Base-by-base conservation (phyloP, 2,797 vertebrate species). In the Acipenser ruthenus region DNA sequence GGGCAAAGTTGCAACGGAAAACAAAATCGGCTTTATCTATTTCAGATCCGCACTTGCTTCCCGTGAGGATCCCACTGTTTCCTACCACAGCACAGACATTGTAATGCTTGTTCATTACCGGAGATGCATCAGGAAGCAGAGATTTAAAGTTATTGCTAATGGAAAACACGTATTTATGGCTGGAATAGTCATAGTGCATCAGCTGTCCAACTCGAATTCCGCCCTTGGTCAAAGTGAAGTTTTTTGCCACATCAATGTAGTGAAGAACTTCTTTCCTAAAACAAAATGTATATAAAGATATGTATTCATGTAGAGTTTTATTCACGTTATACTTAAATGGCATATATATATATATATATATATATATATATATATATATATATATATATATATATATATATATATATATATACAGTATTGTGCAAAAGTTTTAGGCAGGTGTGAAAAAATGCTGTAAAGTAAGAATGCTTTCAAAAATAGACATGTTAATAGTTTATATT, bases 101-200 rank as follows among this genome's bases (percentile, higher is more conserved):
- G 82, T 93, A 94, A 70, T 89, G 95, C 76, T 91, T 93, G 85
- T 93, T 91, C 72, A 91, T 73, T 79, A 97, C 84, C 0, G 94
- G 96, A 0, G 96, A 96, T n/a, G 81, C 82, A 0, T 96, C 93
- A 0, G 96, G 96, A 15, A 99, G 93, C 67, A 99, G 90, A 0
- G 94, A 95, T 37, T 84, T 86, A 82, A 99, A 95, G 89, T 92
- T 97, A 78, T 94, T 93, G 5, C 95, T 92, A 66, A 98, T 93
- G 66, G 96, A 95, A 80, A 95, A 99, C 48, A 99, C 96, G 0
- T 98, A 98, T 77, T 98, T 98, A 70, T 98, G 95, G 85, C 93
- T 97, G 84, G 96, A 99, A 72, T 99, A 99, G 76, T 98, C 96
- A 6, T 96, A 99, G 77, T 99, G 96, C 95, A 99, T 95, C 77